Evolutionary conservation across 2,888 invertebrate species (phyloP), one percentile per base, ranked within the genome.

Genomic region (Taenaris catops): DNA sequence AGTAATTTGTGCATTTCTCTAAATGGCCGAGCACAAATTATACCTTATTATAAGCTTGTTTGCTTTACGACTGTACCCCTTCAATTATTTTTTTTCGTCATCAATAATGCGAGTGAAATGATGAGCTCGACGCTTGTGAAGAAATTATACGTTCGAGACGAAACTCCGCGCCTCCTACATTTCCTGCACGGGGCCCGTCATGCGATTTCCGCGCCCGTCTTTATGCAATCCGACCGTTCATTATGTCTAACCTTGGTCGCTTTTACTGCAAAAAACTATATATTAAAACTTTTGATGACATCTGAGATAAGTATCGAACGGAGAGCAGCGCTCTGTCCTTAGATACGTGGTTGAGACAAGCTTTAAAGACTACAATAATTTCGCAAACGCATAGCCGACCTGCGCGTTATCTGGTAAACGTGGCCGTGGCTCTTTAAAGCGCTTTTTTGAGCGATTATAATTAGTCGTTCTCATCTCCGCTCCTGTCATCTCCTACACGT

Each of bases 11-110:
- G 79, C 83, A 83, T 84, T 84, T 84, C 84, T 84, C 84, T 84
- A 84, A 86, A 84, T 84, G 86, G 79, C 74, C 79, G 74, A 74
- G 67, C 83, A 80, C 84, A 84, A 86, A 86, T 86, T 86, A 86
- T 73, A 86, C 63, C 86, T 86, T 86, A 86, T 86, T 86, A 84
- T 86, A 84, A 84, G 84, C 84, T 84, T 86, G 86, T 86, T 86
- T 86, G 86, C 84, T 84, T 86, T 86, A 81, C 81, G 83, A 81
- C 63, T 81, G 79, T 65, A 76, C 81, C 81, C 84, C 84, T 65
- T 71, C 81, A 86, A 84, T 86, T 84, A 84, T 75, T 76, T 83
- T 84, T 83, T 81, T 80, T 72, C 72, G 63, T 71, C 73, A 78
- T 81, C 83, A 71, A 80, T 83, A 81, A 86, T 76, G 76, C 76